Conservation (phyloP, 2,113 vertebrate genomes). For the Phaethornis superciliosus region DNA sequence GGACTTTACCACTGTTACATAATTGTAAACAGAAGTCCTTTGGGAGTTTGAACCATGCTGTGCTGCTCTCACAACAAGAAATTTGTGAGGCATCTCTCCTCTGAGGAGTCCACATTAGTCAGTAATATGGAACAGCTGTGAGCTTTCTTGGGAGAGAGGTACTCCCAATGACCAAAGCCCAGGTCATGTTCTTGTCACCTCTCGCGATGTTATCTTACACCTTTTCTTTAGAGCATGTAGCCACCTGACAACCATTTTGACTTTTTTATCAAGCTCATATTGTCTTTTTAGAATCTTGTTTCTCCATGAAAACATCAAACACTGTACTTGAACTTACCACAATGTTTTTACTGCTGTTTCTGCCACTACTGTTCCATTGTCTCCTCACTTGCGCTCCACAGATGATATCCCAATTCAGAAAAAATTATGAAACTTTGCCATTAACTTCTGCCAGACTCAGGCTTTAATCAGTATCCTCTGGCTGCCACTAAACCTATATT, state of each 20-base stretch:
- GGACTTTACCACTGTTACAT: constrained; percentile 31
- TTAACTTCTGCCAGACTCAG: background rate
- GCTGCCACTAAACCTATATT: background rate
- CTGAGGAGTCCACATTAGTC: background rate
- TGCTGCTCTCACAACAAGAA: constrained; percentile 10
- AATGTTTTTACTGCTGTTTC: background rate
- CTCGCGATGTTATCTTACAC: background rate
- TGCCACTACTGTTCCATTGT: background rate
- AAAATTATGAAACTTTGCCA: background rate
- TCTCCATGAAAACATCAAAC: background rate
- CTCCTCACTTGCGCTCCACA: background rate
- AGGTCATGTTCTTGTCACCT: background rate
- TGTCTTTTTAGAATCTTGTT: background rate
- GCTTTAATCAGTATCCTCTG: background rate
- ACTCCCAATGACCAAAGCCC: background rate
- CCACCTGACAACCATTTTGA: background rate
- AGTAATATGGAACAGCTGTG: constrained; percentile 22
- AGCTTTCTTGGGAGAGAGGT: background rate
- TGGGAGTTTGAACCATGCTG: background rate
- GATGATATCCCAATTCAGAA: background rate
- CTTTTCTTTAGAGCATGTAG: background rate
- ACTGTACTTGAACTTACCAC: background rate
- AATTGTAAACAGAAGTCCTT: constrained; percentile 38
- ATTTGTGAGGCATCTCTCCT: constrained; percentile 23
- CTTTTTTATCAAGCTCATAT: background rate